Percentiles rank a stretch among this genome's conserved stretches.
These are phyloP conservation scores for Prochilodus magdalenae DNA, from an alignment of 2,113 vertebrate genomes.

Conservation along the genomic window DNA sequence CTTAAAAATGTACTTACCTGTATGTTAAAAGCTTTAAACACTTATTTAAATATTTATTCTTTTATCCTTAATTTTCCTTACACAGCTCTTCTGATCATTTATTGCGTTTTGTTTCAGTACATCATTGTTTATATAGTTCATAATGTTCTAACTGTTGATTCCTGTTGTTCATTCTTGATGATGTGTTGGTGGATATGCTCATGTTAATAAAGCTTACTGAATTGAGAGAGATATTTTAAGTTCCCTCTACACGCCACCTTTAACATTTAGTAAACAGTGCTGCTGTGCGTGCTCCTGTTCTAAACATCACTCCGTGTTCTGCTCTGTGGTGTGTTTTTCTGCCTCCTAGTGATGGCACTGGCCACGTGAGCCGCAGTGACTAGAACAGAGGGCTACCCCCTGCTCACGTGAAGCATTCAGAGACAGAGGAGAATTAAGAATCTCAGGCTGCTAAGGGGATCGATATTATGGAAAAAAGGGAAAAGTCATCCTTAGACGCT, in stretches of 20 bases:
- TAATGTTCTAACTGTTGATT: too few species aligned
- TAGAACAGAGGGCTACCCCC: neutral
- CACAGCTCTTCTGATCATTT: too few species aligned
- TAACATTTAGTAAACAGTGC: conserved; percentile 10
- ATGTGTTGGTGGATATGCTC: too few species aligned
- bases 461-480: neutral
- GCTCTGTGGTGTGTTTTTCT: neutral
- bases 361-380: neutral
- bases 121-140: too few species aligned
- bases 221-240: neutral
- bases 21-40: too few species aligned
- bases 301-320: neutral
- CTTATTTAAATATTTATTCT: too few species aligned
- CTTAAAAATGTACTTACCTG: too few species aligned
- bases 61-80: too few species aligned
- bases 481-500: conserved; percentile 4
- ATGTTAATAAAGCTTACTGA: too few species aligned
- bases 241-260: neutral
- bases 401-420: neutral
- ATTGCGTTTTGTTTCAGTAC: too few species aligned
- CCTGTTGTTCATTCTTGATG: too few species aligned
- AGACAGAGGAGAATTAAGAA: conserved; percentile 20
- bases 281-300: neutral
- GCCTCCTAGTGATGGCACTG: conserved; percentile 26
- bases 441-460: conserved; percentile 13